Base-by-base conservation (phyloP, 2,888 invertebrate species). In the Oxytorus armatus region DNA sequence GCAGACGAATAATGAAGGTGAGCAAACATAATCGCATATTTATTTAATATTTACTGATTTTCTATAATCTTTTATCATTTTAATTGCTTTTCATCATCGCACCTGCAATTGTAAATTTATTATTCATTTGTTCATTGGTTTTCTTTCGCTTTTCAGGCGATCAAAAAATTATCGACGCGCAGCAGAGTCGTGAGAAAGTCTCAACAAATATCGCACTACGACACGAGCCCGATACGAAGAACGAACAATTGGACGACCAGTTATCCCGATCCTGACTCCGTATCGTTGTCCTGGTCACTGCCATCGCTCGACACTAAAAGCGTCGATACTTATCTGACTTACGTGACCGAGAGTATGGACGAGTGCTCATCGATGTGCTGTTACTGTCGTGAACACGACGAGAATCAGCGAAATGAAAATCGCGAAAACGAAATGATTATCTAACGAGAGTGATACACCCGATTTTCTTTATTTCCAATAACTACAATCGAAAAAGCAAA, bases 401-500 rank as follows among this genome's bases (percentile, higher is more conserved):
- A 92, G 77, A 92, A 92, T 55, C 89, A 90, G 76, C 88, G 86
- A 55, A 92, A 92, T 80, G 92, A 92, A 81, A 92, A 91, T 75
- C 86, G 86, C 21, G 92, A 92, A 82, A 92, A 91, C 85, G 91
- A 91, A 81, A 92, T 92, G 91, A 89, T 90, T 75, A 85, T 87
- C 81, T 89, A 90, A 88, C 87, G 78, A 73, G 66, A 73, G 49
- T 68, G 53, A 11, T 49, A 5, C 14, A 1, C 42, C 65, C 55
- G 42, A 10, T 70, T 63, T 57, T 72, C 14, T 33, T 75, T 47
- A 4, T 55, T 51, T 51, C 29, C 14, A 53, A 25, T 18, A 16
- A 25, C 11, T 3, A 4, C 0, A 7, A 18, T n/a, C 11, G 18
- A 44, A 51, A 63, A 33, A 16, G 4, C 10, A 8, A 3, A 68